A percentile compares a stretch with the other conserved stretches of the same genome.
Conservation (phyloP, 2,888 invertebrate genomes). For the Dicyrtomina minuta region DNA sequence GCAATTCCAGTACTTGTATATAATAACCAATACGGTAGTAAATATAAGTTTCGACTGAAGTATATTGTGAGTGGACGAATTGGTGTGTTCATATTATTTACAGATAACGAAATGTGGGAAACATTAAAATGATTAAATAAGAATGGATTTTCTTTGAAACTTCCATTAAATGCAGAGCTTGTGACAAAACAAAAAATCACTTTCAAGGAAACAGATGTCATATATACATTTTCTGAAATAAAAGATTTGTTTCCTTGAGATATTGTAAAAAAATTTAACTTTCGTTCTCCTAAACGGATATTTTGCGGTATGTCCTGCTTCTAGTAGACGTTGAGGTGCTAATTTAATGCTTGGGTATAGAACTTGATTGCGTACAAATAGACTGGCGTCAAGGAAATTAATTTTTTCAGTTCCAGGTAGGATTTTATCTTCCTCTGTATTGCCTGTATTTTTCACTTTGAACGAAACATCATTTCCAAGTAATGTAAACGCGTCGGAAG, state of each 20-base stretch:
- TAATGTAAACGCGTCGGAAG: too few species aligned
- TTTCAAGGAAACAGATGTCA: constrained; percentile 54
- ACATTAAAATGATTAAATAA: too few species aligned
- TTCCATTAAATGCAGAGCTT: background rate
- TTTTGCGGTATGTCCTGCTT: constrained; percentile 32
- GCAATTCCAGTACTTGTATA: background rate
- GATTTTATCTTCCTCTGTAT: too few species aligned
- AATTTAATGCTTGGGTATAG: constrained; percentile 42
- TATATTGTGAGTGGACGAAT: background rate
- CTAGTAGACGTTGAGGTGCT: constrained; percentile 43
- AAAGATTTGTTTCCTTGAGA: constrained; percentile 49
- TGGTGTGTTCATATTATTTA: too few species aligned
- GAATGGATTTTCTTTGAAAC: too few species aligned
- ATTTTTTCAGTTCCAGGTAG: constrained; percentile 32
- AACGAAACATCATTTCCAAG: background rate
- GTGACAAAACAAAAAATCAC: constrained; percentile 53
- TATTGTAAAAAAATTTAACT: constrained; percentile 46
- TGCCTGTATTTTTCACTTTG: too few species aligned
- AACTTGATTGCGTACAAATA: constrained; percentile 46
- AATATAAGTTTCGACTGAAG: background rate
- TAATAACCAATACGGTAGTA: background rate
- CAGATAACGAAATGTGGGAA: too few species aligned
- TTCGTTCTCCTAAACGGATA: too few species aligned
- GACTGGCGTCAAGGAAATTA: constrained; percentile 41
- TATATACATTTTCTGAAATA: constrained; percentile 54